A percentile compares a stretch with the other conserved stretches of the same genome.
phyloP scores from a whole-genome alignment of 1,140 invertebrate species.

The Cardiocondyla obscurior region DNA sequence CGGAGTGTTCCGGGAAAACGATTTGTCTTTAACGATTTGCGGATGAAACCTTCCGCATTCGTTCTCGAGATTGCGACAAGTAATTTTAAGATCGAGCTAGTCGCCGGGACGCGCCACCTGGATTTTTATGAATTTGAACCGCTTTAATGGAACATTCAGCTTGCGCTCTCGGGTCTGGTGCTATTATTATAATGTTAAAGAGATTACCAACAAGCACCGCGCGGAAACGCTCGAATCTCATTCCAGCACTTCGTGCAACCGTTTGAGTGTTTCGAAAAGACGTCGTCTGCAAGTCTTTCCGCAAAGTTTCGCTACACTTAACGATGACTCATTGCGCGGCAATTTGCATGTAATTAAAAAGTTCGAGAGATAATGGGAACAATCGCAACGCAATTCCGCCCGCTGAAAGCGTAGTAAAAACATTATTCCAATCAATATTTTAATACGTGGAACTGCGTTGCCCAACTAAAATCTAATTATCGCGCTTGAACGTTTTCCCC shows the following conservation, averaged over 20 bases:
- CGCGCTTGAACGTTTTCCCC: background rate
- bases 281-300: background rate
- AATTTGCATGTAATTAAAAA: background rate
- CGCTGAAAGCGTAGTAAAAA: background rate
- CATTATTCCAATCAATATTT: conserved; percentile 1
- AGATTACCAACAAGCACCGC: too few relatives aligned
- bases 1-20: background rate
- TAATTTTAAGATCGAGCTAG: background rate
- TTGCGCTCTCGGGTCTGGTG: background rate
- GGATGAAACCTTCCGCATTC: background rate
- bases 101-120: background rate
- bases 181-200: background rate
- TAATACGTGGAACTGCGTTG: background rate
- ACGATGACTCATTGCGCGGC: background rate
- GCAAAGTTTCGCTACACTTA: background rate
- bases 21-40: background rate
- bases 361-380: conserved; percentile 2
- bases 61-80: background rate
- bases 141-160: background rate
- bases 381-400: background rate
- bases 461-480: conserved; percentile 6
- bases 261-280: background rate
- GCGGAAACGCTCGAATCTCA: background rate
- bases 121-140: background rate
- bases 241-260: background rate